These are phyloP conservation scores for Entosphenus tridentatus DNA, from an alignment of 2,113 vertebrate genomes.

Conservation along the genomic window DNA sequence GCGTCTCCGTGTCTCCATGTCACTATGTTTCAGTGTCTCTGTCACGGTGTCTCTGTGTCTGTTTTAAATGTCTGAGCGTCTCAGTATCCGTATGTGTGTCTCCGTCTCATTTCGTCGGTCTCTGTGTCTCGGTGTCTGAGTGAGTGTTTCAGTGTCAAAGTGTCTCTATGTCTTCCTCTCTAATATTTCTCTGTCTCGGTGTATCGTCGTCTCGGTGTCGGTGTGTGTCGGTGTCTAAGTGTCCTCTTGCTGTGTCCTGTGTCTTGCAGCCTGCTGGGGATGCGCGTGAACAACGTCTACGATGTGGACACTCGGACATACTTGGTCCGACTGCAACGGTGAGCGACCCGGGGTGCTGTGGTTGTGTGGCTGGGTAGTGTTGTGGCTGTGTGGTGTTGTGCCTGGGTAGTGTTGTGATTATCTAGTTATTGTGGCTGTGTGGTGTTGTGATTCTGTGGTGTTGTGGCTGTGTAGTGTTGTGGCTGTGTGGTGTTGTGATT, in stretches of 20 bases:
- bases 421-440: too few relatives aligned
- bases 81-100: neutral
- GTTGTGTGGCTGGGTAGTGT: too few relatives aligned
- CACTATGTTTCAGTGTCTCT: neutral
- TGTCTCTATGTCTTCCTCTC: neutral
- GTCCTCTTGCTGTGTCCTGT: neutral
- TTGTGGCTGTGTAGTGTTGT: too few relatives aligned
- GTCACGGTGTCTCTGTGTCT: neutral
- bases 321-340: conserved; percentile 90
- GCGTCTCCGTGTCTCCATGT: neutral
- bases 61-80: neutral
- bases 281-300: conserved; percentile 88
- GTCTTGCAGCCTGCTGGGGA: conserved; percentile 50
- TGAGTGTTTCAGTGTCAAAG: neutral
- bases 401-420: too few relatives aligned
- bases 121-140: neutral
- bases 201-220: neutral
- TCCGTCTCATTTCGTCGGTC: neutral
- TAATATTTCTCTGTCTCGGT: neutral
- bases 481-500: too few relatives aligned
- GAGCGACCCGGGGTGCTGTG: conserved; percentile 14
- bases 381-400: too few relatives aligned
- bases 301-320: conserved; percentile 95
- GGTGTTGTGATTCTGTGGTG: too few relatives aligned
- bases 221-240: neutral